Base-by-base conservation (phyloP, 1,140 invertebrate species). In the Dolichoris vasculosae region DNA sequence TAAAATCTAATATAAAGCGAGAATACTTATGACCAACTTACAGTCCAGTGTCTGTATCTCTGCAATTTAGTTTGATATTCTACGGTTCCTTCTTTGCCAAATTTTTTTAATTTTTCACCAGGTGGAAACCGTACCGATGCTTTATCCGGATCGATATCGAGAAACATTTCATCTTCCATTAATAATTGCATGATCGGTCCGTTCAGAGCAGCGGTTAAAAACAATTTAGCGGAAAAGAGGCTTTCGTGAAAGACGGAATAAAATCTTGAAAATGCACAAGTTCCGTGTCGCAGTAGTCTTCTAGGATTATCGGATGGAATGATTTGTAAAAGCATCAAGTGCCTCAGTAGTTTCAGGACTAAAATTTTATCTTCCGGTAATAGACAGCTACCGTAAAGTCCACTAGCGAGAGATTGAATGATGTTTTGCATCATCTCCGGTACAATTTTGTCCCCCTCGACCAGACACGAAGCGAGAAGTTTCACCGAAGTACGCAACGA, bases 141-240 rank as follows among this genome's bases (percentile, higher is more conserved):
- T 93, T 98, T 99, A 85, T 97, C 96, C 0, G 98, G 97, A 93
- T 99, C 98, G 48, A 98, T 96, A 91, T 99, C 98, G 67, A 99
- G 94, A 93, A 97, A 98, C 90, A 96, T 96, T 90, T 99, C 98
- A 90, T 98, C 97, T 88, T 98, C 97, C 93, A 97, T 97, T 6
- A 99, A 94, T n/a, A 99, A 94, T 71, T 97, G 95, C 95, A 99
- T 97, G 64, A 99, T 97, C 1, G 99, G 98, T 26, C 96, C 96
- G 90, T 98, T 97, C 7, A 99, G 94, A 6, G 98, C 97, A 30
- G 98, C 97, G 0, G 97, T 98, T 6, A 99, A 94, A 93, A 99
- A 99, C 71, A 99, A 95, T 88, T 98, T 97, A 0, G 98, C 97
- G 11, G 97, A 97, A 89, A 97, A 97, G 64, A 98, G 94, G n/a